These are phyloP conservation scores for Tautogolabrus adspersus DNA, from an alignment of 2,113 vertebrate genomes.

Conservation along the genomic window DNA sequence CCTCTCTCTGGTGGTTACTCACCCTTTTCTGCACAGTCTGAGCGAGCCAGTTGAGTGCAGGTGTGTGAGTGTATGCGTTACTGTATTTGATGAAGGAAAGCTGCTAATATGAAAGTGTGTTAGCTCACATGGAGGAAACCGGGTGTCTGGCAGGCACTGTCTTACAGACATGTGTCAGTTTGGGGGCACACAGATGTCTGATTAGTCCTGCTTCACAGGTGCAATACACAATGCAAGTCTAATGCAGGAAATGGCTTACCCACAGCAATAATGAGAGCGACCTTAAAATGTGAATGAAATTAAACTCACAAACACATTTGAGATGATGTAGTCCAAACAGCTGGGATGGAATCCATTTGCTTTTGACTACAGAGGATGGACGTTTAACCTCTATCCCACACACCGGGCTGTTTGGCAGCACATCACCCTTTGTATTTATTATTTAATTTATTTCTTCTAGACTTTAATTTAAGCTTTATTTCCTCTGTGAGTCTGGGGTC, in stretches of 20 bases:
- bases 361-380: conserved; percentile 74
- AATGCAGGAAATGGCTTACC: conserved; percentile 37
- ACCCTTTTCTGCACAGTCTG: conserved; percentile 59
- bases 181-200: conserved; percentile 62
- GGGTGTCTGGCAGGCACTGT: conserved; percentile 62
- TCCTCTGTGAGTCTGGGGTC: conserved; percentile 82
- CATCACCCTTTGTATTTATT: conserved; percentile 79
- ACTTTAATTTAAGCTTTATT: conserved; percentile 85
- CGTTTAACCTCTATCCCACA: conserved; percentile 81
- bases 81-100: conserved; percentile 60
- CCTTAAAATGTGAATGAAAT: conserved; percentile 50
- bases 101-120: conserved; percentile 64
- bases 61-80: conserved; percentile 68
- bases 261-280: conserved; percentile 8
- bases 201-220: conserved; percentile 50
- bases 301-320: conserved; percentile 47
- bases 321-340: conserved; percentile 72
- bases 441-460: conserved; percentile 80
- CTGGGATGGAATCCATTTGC: conserved; percentile 68
- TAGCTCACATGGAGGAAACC: conserved; percentile 71
- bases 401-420: conserved; percentile 76
- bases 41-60: conserved; percentile 60
- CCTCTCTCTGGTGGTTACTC: conserved; percentile 64
- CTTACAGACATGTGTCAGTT: conserved; percentile 54
- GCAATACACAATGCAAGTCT: conserved; percentile 36